These are phyloP conservation scores for Hymenochirus boettgeri DNA, from an alignment of 2,113 vertebrate genomes.

Conservation along the genomic window DNA sequence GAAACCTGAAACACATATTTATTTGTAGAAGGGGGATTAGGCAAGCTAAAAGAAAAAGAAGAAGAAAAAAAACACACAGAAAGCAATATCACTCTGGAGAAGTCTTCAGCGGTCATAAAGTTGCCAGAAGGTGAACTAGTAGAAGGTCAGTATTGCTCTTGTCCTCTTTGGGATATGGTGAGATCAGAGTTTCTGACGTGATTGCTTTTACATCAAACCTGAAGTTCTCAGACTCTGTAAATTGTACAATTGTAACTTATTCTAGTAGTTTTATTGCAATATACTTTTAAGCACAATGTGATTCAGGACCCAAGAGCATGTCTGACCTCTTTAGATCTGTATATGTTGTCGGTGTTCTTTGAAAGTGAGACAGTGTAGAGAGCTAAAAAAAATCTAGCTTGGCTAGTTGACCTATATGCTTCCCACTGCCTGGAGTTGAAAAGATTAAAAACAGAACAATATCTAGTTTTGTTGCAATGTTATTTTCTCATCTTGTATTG, in stretches of 20 bases:
- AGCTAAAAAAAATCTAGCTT: slow-evolving; percentile 39
- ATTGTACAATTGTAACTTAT: slow-evolving; percentile 39
- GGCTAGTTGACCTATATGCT: slow-evolving; percentile 39
- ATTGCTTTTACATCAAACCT: slow-evolving; percentile 35
- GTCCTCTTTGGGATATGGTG: slow-evolving; percentile 20
- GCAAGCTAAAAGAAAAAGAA: no score
- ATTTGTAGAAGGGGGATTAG: no score
- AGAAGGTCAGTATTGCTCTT: slow-evolving; percentile 28
- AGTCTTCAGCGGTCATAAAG: slow-evolving; percentile 13
- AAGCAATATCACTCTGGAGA: not conserved
- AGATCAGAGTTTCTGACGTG: slow-evolving; percentile 30
- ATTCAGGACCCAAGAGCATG: slow-evolving; percentile 33
- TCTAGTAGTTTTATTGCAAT: slow-evolving; percentile 35
- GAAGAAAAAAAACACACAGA: no score
- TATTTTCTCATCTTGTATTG: slow-evolving; percentile 37
- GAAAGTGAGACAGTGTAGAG: slow-evolving; percentile 29
- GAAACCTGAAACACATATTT: no score
- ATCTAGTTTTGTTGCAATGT: slow-evolving; percentile 35
- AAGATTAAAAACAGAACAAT: slow-evolving; percentile 43
- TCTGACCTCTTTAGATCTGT: slow-evolving; percentile 40
- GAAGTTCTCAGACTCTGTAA: slow-evolving; percentile 34
- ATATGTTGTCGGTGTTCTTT: slow-evolving; percentile 34
- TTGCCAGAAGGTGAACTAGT: slow-evolving; percentile 8
- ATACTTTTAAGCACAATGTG: slow-evolving; percentile 32
- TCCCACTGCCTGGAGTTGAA: slow-evolving; percentile 40